Percentiles rank a stretch among this genome's conserved stretches.
Evolutionary conservation across 2,888 invertebrate species (phyloP).

Genomic region (Tetranychus piercei): DNA sequence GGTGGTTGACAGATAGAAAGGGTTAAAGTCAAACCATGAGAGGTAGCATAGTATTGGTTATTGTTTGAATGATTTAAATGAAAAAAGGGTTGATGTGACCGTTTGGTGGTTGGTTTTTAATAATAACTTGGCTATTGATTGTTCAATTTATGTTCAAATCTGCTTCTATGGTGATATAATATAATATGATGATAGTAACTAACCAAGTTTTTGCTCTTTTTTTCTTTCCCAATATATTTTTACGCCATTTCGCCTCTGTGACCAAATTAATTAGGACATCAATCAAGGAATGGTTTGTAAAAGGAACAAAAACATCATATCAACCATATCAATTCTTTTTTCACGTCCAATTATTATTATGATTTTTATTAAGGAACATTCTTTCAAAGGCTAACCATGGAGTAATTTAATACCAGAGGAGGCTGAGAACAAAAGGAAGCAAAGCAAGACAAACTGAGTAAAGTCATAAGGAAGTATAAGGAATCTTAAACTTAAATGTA

Average conservation of each 20-base stretch:
- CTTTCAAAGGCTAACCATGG: neutral
- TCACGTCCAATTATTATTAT: neutral
- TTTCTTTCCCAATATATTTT: too few species aligned
- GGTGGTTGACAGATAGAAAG: too few species aligned
- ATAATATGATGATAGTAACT: too few species aligned
- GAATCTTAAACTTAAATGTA: neutral
- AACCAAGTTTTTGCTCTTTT: too few species aligned
- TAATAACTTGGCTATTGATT: too few species aligned
- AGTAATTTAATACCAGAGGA: neutral
- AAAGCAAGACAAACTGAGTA: neutral
- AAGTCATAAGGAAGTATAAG: neutral
- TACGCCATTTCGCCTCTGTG: neutral
- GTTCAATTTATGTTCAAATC: too few species aligned
- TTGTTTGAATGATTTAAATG: too few species aligned
- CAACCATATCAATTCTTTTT: neutral
- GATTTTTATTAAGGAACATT: neutral
- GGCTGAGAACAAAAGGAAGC: neutral
- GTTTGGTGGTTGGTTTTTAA: too few species aligned
- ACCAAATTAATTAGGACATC: neutral
- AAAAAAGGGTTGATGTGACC: too few species aligned
- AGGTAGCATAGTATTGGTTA: too few species aligned
- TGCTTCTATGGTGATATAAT: too few species aligned
- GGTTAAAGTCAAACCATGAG: too few species aligned
- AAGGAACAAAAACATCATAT: neutral
- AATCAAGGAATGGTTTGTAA: neutral